These are phyloP conservation scores for Chloroclystis v-ata DNA, from an alignment of 2,888 invertebrate genomes.

Conservation along the genomic window DNA sequence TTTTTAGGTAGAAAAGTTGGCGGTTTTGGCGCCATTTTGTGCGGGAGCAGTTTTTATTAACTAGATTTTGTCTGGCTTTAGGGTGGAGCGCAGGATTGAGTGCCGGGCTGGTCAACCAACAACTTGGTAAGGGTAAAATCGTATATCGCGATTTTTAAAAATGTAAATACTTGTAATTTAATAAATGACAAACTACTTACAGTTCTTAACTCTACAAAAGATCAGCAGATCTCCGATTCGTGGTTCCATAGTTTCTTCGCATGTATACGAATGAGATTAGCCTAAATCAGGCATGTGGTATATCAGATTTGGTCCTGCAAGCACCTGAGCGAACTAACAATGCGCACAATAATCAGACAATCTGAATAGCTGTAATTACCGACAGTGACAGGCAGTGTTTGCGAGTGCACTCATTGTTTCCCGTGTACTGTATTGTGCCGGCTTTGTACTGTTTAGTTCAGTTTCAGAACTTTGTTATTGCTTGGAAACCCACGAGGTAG, in stretches of 20 bases:
- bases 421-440: slow-evolving; percentile 56
- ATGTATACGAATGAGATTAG: neutral
- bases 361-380: slow-evolving; percentile 73
- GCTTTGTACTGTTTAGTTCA: slow-evolving; percentile 56
- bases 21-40: slow-evolving; percentile 24
- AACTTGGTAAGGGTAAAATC: neutral
- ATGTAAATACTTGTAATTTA: neutral
- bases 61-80: slow-evolving; percentile 18
- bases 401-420: slow-evolving; percentile 60
- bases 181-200: neutral
- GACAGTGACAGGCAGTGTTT: slow-evolving; percentile 66
- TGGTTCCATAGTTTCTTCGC: too few species aligned
- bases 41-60: slow-evolving; percentile 17
- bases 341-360: slow-evolving; percentile 72
- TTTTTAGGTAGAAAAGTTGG: slow-evolving; percentile 24
- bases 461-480: slow-evolving; percentile 18
- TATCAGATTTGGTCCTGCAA: neutral
- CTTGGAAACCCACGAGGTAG: neutral
- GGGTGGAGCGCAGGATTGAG: slow-evolving; percentile 11
- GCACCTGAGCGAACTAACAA: slow-evolving; percentile 47
- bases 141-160: neutral
- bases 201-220: too few species aligned
- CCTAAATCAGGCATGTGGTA: neutral
- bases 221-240: too few species aligned
- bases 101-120: slow-evolving; percentile 10